Evolutionary conservation across 2,797 vertebrate species (phyloP), one percentile per base, ranked within the genome.

Genomic region (Oophaga sylvatica): DNA sequence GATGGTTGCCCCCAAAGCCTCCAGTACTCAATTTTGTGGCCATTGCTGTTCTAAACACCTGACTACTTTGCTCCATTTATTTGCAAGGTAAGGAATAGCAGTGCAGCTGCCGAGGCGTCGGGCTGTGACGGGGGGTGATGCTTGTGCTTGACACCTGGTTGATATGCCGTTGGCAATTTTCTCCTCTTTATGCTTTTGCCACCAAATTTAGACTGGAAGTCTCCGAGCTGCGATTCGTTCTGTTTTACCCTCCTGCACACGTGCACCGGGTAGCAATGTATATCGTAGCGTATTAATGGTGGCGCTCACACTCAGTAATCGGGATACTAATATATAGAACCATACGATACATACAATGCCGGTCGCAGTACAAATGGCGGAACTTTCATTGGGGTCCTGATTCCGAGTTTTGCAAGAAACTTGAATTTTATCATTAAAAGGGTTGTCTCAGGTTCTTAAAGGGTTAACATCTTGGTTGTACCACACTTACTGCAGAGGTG

Each of bases 61-160:
- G n/a, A 9, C 45, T 26, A 63, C 5, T 11, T 59, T 73, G 35
- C 29, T 57, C 45, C 19, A 35, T 16, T 56, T 60, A 62, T 80
- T 45, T 75, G 60, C 65, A 41, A 20, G 60, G 60, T 26, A 29
- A 29, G 71, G 16, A 60, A 20, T 20, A 60, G 53, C 56, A 5
- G 56, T 62, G 59, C 87, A 88, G 87, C 82, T 88, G 87, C 57
- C 35, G 81, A 48, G n/a, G 82, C 83, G 29, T n/a, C 29, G 70
- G 60, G 35, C 83, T 77, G 70, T 81, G 70, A 77, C 63, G 59
- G 31, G 60, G 83, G 60, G 83, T 26, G 26, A 41, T 20, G 19
- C 87, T 85, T 9, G 17, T 59, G 57, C 45, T 57, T 76, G 79
- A 88, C 83, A 88, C 87, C 83, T 88, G 87, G 68, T 77, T 81